Base-by-base conservation (phyloP, 2,797 vertebrate genomes). In the Chaunax sp. region DNA sequence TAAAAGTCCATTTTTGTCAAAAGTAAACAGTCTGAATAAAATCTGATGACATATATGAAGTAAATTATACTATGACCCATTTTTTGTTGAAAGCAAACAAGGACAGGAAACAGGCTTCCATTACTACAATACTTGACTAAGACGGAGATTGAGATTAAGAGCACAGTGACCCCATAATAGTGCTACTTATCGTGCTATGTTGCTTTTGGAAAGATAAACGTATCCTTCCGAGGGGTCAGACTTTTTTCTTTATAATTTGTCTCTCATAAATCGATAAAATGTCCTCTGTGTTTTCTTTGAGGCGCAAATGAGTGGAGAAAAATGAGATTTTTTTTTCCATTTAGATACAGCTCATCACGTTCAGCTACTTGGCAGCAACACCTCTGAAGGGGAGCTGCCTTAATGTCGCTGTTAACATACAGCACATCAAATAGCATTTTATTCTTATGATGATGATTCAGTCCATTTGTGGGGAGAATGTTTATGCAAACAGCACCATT, bases 161-260 rank as follows among this genome's bases (percentile, higher is more conserved):
- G 58, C 50, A 49, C 28, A 35, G 23, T 54, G 52, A 25, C 35
- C 20, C 40, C 28, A 71, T 44, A 51, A 37, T 33, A 45, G 50
- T 10, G 3, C 3, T 37, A 3, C 38, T 40, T 41, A 47, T 37
- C 43, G 56, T 25, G 57, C 61, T 66, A 14, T 40, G 15, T 16
- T 40, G 5, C 38, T 15, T 40, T 66, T 52, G 41, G n/a, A 57
- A 77, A 83, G 82, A 85, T 81, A 81, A 85, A 85, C 75, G 65
- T 44, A 66, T 73, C 70, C 66, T 82, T 83, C 77, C 79, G 54
- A 80, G 22, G 67, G 75, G 77, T 78, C 74, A 82, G 78, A 85
- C 86, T 77, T 86, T 87, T 64, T 75, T 69, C 77, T 60, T 52
- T 69, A 72, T 77, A 82, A 54, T 43, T 60, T 76, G 69, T 75